Base-by-base conservation (phyloP, 2,113 vertebrate genomes). In the Varanus komodoensis region DNA sequence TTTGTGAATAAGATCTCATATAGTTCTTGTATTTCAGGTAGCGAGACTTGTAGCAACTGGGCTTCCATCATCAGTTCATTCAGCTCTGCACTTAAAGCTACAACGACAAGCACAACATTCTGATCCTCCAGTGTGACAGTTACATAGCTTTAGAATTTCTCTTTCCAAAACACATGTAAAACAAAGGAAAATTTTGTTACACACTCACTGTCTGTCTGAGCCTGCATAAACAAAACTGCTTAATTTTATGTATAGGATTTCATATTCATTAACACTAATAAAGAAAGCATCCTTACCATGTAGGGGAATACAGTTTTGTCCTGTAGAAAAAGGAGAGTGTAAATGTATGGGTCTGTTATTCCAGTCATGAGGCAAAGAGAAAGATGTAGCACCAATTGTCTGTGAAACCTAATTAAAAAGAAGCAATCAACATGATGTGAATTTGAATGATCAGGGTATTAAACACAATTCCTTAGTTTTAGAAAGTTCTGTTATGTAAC, bases 1-100 rank as follows among this genome's bases (percentile, higher is more conserved):
- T 98, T 97, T 0, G 97, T 97, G 93, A 99, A 95, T 52, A 99
- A 95, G 48, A 97, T 94, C 83, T 97, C 97, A 94, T 98, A 98
- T 48, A 99, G 97, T 92, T 98, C 98, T 96, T 98, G 98, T 90
- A 98, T 97, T 95, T 99, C 99, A 0, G 98, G 98, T 90, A 99
- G 95, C 80, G 98, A 98, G 34, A 99, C 98, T 96, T 98, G 98
- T 15, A 99, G 97, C 93, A 99, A 96, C 86, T 99, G 98, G 38
- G 98, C 99, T 95, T 99, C 99, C 97, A 99, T 99, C 98, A 99
- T 97, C 91, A 99, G 94, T 93, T 99, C 98, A 73, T 98, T 98
- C 95, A 99, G 97, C 88, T 99, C 98, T 2, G 93, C 93, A 95
- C 97, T 98, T 91, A 99, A 61, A 79, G 97, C 99, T 99, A 87